Evolutionary conservation across 2,113 vertebrate genomes (phyloP), one percentile per base, ranked within the genome.

Genomic region (Labrus mixtus): DNA sequence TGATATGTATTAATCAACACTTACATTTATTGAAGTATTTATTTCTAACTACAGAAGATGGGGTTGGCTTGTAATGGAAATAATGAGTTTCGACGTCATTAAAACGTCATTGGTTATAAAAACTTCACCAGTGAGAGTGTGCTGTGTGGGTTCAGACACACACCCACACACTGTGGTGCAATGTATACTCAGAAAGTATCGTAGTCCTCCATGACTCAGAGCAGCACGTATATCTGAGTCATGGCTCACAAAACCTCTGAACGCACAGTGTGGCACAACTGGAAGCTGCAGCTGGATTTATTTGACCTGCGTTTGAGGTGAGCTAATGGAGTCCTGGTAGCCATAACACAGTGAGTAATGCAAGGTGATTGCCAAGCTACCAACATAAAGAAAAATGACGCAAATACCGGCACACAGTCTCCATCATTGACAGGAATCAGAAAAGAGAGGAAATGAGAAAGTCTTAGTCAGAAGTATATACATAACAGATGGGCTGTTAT

Each of bases 181-280:
- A 29, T 64, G 53, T 7, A 22, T 4, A 56, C 33, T 61, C 65
- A 43, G 9, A 73, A 64, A 70, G 48, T 68, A 57, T 37, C 68
- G 33, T 46, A 29, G 17, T 15, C 43, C 36, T 46, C 20, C 41
- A 72, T 76, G 82, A 86, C 73, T 86, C 77, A 87, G 50, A 75
- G 41, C 33, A 59, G 54, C 33, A 45, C 10, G 51, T 70, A 58
- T 51, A 59, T 75, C 16, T 82, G 71, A 87, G 72, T 84, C 80
- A 86, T 15, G 23, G 33, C 51, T 87, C 43, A 20, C 73, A 72
- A 82, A 82, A 82, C 68, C 79, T 85, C 36, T 83, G 12, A 57
- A 68, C 68, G 20, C 60, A 78, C 16, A 56, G 10, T 29, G 39
- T 48, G 41, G 22, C 39, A 54, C 46, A 65, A 82, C 56, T 81